Percentiles rank a stretch among this genome's conserved stretches.
phyloP scores from a whole-genome alignment of 2,888 invertebrate genomes.

The Noctua janthina region DNA sequence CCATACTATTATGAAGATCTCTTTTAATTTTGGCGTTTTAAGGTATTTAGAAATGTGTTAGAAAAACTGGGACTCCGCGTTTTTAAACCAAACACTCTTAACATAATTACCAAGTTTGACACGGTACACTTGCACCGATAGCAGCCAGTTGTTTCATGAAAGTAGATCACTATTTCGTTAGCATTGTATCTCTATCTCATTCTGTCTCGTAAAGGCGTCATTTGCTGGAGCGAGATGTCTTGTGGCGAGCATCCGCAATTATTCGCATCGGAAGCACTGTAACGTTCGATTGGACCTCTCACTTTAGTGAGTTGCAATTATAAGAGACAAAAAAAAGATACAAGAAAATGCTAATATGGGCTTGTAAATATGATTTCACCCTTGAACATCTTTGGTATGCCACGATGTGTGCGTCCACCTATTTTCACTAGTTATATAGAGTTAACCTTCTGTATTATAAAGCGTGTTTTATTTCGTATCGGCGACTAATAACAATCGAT shows the following conservation, averaged over 20 bases:
- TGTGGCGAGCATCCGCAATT: not conserved
- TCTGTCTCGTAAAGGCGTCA: not conserved
- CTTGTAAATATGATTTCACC: not conserved
- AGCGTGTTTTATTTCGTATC: slow-evolving; percentile 19
- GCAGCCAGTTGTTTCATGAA: not conserved
- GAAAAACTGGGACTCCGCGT: too few species aligned
- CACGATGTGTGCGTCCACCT: not conserved
- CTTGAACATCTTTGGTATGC: not conserved
- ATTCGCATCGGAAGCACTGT: not conserved
- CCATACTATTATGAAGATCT: too few species aligned
- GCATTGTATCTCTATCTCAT: not conserved
- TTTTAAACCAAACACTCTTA: not conserved
- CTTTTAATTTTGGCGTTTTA: not conserved
- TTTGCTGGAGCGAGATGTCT: not conserved
- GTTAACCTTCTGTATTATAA: slow-evolving; percentile 17
- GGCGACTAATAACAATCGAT: slow-evolving; percentile 59
- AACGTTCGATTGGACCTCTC: not conserved
- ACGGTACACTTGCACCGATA: not conserved
- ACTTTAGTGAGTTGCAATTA: not conserved
- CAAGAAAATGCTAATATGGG: not conserved
- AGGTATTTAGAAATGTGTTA: too few species aligned
- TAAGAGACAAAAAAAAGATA: not conserved
- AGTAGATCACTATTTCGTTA: not conserved
- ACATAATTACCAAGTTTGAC: not conserved
- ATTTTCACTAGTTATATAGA: not conserved